Evolutionary conservation across 2,888 invertebrate genomes (phyloP).

Genomic region (Meganola albula): DNA sequence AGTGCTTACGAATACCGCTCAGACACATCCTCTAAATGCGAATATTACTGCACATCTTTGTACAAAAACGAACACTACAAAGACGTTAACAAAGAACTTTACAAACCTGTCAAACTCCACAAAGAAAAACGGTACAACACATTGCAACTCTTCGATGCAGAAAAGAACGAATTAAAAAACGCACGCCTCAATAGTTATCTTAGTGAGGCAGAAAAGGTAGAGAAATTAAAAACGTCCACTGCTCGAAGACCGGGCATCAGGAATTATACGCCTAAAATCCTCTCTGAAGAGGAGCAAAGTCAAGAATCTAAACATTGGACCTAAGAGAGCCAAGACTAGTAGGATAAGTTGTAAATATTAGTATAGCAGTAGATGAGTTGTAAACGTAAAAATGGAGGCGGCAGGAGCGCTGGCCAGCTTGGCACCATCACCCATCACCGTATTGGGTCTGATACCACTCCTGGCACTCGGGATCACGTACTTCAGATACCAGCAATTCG

Average conservation of each 20-base stretch:
- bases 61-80: slow-evolving; percentile 74
- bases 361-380: slow-evolving; percentile 63
- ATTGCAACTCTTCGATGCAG: slow-evolving; percentile 60
- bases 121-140: slow-evolving; percentile 66
- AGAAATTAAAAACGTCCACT: slow-evolving; percentile 50
- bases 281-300: slow-evolving; percentile 76
- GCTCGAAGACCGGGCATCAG: slow-evolving; percentile 80
- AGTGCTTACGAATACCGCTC: slow-evolving; percentile 65
- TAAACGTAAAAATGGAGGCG: slow-evolving; percentile 61
- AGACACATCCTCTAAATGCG: slow-evolving; percentile 58
- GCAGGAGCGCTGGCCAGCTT: slow-evolving; percentile 76
- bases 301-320: slow-evolving; percentile 82
- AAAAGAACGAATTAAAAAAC: slow-evolving; percentile 55
- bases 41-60: slow-evolving; percentile 65
- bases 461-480: slow-evolving; percentile 88
- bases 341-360: slow-evolving; percentile 71
- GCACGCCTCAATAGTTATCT: slow-evolving; percentile 54
- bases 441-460: slow-evolving; percentile 87
- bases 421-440: slow-evolving; percentile 80
- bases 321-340: slow-evolving; percentile 68
- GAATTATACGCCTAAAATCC: slow-evolving; percentile 84
- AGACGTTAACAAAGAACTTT: slow-evolving; percentile 67
- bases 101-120: slow-evolving; percentile 70
- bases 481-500: slow-evolving; percentile 87
- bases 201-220: slow-evolving; percentile 64